A percentile compares a stretch with the other conserved stretches of the same genome.
These are phyloP conservation scores for Euthynnus affinis DNA, from an alignment of 2,797 vertebrate species.

Conservation along the genomic window DNA sequence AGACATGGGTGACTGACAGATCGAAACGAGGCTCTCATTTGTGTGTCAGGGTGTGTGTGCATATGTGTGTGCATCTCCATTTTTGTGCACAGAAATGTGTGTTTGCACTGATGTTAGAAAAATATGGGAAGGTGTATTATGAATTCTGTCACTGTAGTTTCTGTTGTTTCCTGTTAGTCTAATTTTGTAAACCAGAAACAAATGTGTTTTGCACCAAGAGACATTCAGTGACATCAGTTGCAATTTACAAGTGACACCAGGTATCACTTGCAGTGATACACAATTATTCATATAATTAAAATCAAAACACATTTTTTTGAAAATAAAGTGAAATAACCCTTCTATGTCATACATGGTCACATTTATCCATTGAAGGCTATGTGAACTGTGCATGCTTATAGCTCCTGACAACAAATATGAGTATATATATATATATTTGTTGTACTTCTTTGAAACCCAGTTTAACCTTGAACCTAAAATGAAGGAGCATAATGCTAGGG, in stretches of 20 bases:
- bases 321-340: neutral
- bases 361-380: neutral
- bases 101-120: slow-evolving; percentile 1
- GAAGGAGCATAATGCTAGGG: neutral
- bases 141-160: slow-evolving; percentile 8
- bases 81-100: neutral
- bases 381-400: neutral
- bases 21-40: slow-evolving; percentile 35
- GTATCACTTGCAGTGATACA: neutral
- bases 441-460: neutral
- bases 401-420: neutral
- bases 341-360: neutral
- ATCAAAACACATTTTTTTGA: too few relatives aligned
- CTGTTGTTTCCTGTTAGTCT: neutral
- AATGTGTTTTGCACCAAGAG: slow-evolving; percentile 2
- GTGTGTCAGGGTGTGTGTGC: slow-evolving; percentile 40
- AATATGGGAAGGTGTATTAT: neutral
- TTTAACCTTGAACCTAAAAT: neutral
- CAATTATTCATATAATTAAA: slow-evolving; percentile 1
- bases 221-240: neutral
- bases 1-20: slow-evolving; percentile 77
- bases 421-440: neutral
- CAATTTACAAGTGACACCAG: neutral
- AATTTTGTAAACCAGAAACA: slow-evolving; percentile 31
- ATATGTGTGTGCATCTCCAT: neutral